These are phyloP conservation scores for Crossocerus cetratus DNA, from an alignment of 2,888 invertebrate genomes.

Conservation along the genomic window DNA sequence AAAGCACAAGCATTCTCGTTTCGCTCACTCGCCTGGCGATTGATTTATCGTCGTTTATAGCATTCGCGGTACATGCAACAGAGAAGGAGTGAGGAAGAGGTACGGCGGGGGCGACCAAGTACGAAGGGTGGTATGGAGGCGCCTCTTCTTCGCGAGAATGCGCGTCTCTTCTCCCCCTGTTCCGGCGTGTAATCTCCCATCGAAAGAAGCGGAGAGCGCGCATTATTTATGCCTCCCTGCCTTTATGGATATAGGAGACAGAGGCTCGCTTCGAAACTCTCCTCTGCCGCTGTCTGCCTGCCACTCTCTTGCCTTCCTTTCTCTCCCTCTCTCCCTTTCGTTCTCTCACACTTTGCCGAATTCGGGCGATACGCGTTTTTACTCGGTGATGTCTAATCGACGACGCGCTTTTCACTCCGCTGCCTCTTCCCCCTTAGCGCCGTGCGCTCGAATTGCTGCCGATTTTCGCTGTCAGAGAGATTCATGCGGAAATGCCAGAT, in stretches of 20 bases:
- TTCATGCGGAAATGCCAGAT: slow-evolving; percentile 31
- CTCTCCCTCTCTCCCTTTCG: slow-evolving; percentile 4
- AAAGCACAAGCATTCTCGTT: slow-evolving; percentile 27
- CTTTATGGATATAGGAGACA: slow-evolving; percentile 48
- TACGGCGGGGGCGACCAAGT: too few species aligned
- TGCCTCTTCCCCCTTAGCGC: slow-evolving; percentile 23
- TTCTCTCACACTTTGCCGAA: slow-evolving; percentile 3
- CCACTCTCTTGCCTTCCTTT: slow-evolving; percentile 11
- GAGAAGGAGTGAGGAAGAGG: slow-evolving; percentile 8
- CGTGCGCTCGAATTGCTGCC: slow-evolving; percentile 17
- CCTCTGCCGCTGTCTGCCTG: slow-evolving; percentile 9
- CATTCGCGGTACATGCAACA: slow-evolving; percentile 20
- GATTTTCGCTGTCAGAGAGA: slow-evolving; percentile 16
- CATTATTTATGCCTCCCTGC: slow-evolving; percentile 60
- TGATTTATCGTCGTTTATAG: slow-evolving; percentile 43
- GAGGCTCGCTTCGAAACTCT: slow-evolving; percentile 9
- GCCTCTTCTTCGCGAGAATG: slow-evolving; percentile 13
- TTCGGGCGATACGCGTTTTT: slow-evolving; percentile 24
- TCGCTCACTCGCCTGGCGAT: slow-evolving; percentile 24
- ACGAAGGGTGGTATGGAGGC: not conserved
- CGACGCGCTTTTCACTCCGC: slow-evolving; percentile 37
- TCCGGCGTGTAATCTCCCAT: slow-evolving; percentile 40
- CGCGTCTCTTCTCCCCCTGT: slow-evolving; percentile 20
- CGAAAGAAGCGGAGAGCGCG: slow-evolving; percentile 50
- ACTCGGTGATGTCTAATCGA: slow-evolving; percentile 48